Base-by-base conservation (phyloP, 1,140 invertebrate species). In the Mactra quadrangularis region DNA sequence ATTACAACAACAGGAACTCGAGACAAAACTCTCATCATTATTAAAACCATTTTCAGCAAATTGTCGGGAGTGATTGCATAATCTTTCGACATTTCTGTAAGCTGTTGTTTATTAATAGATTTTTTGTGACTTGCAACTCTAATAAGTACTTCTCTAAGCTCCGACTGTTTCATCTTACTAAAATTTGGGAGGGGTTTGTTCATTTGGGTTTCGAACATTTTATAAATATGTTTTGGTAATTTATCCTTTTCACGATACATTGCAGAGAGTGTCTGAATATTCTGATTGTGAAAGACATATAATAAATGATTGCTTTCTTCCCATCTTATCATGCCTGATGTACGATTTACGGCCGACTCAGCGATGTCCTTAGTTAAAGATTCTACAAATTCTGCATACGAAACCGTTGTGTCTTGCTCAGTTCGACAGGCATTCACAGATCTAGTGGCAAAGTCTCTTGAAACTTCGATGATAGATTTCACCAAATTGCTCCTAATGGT, bases 1-100 rank as follows among this genome's bases (percentile, higher is more conserved):
- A 91, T 91, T 9, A 91, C 71, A 25, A 91, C 62, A 15, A 91
- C 86, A n/a, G 90, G 90, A 50, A 91, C 87, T 70, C 83, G 19
- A 3, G 77, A 74, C 47, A 66, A 64, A 25, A 86, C 72, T 38
- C 87, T 33, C n/a, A 88, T 45, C 50, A 84, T 71, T 33, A 88
- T 87, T 13, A 87, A 72, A n/a, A 87, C 77, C 87, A 88, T 87
- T 78, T 88, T 88, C 35, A 88, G 35, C 45, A 86, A 68, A 52
- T 88, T 88, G 45, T 88, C 87, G 15, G 86, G 82, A 27, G 88
- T 88, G 3, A 89, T 57, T 1, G 87, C 88, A 83, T 90, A 90
- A 0, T 33, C n/a, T 38, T 59, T 57, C 17, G 82, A 38, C 45
- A 87, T 52, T 22, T 77, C 35, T 25, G 52, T 38, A 7, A 82